Evolutionary conservation across 64 coral and sea anemone genomes (phyloP).

Genomic region (Dendronephthya gigantea): DNA sequence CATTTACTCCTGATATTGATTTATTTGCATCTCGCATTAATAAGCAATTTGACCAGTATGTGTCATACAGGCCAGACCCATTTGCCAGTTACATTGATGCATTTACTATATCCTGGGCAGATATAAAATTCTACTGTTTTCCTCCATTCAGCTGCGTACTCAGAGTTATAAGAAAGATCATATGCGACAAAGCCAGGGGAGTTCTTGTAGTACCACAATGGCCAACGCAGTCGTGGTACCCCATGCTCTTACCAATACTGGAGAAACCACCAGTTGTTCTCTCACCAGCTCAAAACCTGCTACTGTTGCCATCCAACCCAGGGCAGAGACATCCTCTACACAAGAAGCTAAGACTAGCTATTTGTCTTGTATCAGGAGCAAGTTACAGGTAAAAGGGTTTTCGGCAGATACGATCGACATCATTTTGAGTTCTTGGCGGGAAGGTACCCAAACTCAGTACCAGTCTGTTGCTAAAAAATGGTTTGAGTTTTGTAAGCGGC

Average conservation of each 20-base stretch:
- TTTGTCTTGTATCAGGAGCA: slow-evolving; percentile 3
- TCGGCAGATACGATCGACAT: background rate
- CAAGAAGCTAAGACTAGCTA: slow-evolving; percentile 12
- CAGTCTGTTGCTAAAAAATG: background rate
- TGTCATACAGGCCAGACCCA: slow-evolving; percentile 22
- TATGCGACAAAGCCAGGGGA: slow-evolving; percentile 23
- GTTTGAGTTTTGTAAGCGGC: background rate
- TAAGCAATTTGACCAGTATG: slow-evolving; percentile 26
- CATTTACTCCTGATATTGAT: slow-evolving; percentile 11
- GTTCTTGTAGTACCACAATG: slow-evolving; percentile 30
- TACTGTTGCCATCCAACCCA: background rate
- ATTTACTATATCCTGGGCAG: slow-evolving; percentile 16
- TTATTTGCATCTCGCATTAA: slow-evolving; percentile 13
- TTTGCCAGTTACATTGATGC: slow-evolving; percentile 18
- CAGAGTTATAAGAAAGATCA: slow-evolving; percentile 5
- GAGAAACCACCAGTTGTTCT: background rate
- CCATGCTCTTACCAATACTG: slow-evolving; percentile 6
- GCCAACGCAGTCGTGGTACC: slow-evolving; percentile 36
- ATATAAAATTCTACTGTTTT: background rate
- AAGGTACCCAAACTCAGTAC: background rate
- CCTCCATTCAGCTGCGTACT: slow-evolving; percentile 15
- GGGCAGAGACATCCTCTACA: slow-evolving; percentile 14
- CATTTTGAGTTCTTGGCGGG: background rate
- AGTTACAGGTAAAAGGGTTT: background rate
- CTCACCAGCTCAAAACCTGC: background rate